Base-by-base conservation (phyloP, 2,113 vertebrate species). In the Sylvia atricapilla region DNA sequence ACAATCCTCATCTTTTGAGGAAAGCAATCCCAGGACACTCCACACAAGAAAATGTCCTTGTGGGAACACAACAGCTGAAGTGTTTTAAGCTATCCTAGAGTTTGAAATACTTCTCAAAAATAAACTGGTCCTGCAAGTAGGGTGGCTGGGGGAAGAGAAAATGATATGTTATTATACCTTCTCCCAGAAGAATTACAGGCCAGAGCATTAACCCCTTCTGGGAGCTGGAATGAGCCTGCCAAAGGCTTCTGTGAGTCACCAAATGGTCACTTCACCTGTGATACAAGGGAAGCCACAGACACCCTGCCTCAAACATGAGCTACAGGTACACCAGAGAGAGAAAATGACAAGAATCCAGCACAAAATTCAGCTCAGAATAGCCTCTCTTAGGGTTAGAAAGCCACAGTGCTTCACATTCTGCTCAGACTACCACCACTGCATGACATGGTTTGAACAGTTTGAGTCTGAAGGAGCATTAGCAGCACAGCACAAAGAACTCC, bases 401-500 rank as follows among this genome's bases (percentile, higher is more conserved):
- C 4, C 25, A 53, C 35, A 30, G 20, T 47, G 35, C 24, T 68
- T 81, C 33, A 87, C 22, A 60, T 63, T 60, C 75, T 77, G 28
- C 81, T 90, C 81, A 74, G 30, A 43, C 52, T 15, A 83, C 21
- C 56, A 83, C 21, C 56, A 60, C 10, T 53, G 66, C n/a, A 66
- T 14, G 13, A 35, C 30, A 84, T 9, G 37, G 81, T 35, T 25
- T 93, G 56, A 89, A 56, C 47, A 86, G 86, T 33, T 1, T 60
- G 66, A 64, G 28, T 66, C 94, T 79, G 72, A 68, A 96, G 77
- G 16, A 84, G 17, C 76, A 76, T 66, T 35, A 85, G 24, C n/a
- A 93, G 41, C 21, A 50, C 88, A 96, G 96, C 95, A 96, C 49
- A 69, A 68, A 94, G 89, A 98, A 98, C 84, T 69, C 62, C 9